Base-by-base conservation (phyloP, 1,140 invertebrate species). In the Drosophila willistoni region DNA sequence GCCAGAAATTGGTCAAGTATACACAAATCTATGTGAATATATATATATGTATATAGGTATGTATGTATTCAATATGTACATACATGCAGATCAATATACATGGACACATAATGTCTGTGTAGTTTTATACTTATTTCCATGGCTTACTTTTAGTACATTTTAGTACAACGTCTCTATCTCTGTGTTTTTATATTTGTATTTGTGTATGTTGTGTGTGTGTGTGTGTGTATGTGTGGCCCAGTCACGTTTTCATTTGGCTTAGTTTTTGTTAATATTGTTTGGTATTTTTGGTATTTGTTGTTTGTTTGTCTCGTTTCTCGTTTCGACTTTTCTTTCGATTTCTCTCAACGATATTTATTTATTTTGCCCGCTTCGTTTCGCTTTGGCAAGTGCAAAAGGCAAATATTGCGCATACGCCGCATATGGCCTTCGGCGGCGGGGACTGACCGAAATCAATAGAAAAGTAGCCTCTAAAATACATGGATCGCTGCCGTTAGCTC, bases 211-310 rank as follows among this genome's bases (percentile, higher is more conserved):
- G 13, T 55, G 22, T 22, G 34, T 59, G n/a, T 59, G 25, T 33
- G 61, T 14, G 19, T 59, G 44, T 62, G 73, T 76, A 41, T 73
- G 70, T 69, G 63, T 70, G 42, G n/a, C 42, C 70, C 68, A 78
- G 75, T 80, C 75, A 77, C 78, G 78, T 80, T 77, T 78, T 74
- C 75, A 80, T 80, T 80, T 71, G 71, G 75, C 78, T 80, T 65
- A 80, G 78, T 80, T 78, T 80, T 80, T 68, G 75, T 80, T 80
- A 77, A 80, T 80, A 80, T 78, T 80, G 74, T 51, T 51, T 51
- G 44, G 44, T 51, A 51, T 51, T 79, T 80, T 80, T 64, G 62
- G 73, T 76, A 68, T 68, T 78, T 68, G 44, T 62, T 59, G 47
- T 19, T 63, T 41, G 22, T 17, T 51, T 51, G 44, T 14, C 22